phyloP scores from a whole-genome alignment of 2,113 vertebrate species.

The Oostethus manadensis region DNA sequence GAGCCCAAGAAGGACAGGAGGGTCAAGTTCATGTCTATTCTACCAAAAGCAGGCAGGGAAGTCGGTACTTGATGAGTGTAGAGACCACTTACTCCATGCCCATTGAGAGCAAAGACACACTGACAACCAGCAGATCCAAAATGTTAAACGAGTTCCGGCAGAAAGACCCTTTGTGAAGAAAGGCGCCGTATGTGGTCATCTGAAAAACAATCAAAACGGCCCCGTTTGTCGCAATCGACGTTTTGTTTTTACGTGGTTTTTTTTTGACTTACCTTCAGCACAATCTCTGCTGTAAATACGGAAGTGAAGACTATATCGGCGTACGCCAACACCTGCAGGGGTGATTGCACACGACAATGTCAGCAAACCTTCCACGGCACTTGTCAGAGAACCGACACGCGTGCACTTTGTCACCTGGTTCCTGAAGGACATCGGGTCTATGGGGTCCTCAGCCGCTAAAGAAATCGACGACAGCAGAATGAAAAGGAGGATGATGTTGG shows the following conservation, averaged over 20 bases:
- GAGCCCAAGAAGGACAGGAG: no score
- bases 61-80: background rate
- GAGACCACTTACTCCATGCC: constrained; percentile 83
- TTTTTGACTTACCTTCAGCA: constrained; percentile 80
- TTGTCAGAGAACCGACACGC: accelerated
- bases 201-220: constrained; percentile 45
- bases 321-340: constrained; percentile 81
- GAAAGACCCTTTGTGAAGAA: constrained; percentile 95
- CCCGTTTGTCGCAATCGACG: background rate
- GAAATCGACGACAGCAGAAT: constrained; percentile 96
- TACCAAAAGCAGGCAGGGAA: background rate
- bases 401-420: constrained; percentile 77
- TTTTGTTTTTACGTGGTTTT: background rate
- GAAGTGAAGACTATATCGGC: constrained; percentile 93
- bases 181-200: constrained; percentile 94
- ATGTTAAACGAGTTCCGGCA: constrained; percentile 98
- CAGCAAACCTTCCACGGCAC: background rate
- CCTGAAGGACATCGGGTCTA: constrained; percentile 84
- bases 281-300: constrained; percentile 94
- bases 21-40: background rate
- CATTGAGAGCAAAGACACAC: constrained; percentile 92
- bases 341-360: constrained; percentile 7
- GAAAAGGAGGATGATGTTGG: constrained; percentile 97
- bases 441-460: constrained; percentile 93
- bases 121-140: constrained; percentile 91